Conservation (phyloP, 2,888 invertebrate species). For the Cistogaster globosa region DNA sequence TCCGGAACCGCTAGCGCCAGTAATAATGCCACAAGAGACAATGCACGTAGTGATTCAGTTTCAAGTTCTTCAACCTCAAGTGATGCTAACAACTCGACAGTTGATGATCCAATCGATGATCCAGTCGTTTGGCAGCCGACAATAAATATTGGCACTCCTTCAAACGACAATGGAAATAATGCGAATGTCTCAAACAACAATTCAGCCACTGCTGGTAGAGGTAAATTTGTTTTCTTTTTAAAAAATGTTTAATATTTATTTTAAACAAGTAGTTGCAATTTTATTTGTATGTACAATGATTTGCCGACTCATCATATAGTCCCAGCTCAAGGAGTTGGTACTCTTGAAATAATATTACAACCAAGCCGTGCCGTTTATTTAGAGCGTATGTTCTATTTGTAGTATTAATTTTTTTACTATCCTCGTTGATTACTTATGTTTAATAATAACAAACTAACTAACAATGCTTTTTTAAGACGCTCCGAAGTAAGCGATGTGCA, state of each 20-base stretch:
- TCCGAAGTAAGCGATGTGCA: neutral
- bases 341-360: conserved; percentile 73
- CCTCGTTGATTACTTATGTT: conserved; percentile 10
- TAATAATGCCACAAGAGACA: conserved; percentile 25
- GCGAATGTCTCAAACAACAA: conserved; percentile 56
- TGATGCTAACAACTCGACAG: conserved; percentile 71
- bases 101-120: conserved; percentile 79
- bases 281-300: conserved; percentile 53
- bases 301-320: conserved; percentile 49
- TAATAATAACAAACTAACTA: neutral
- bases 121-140: conserved; percentile 73
- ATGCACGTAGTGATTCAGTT: conserved; percentile 59
- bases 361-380: conserved; percentile 72
- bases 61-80: conserved; percentile 65
- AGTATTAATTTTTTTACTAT: conserved; percentile 29
- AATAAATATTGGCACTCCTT: conserved; percentile 48
- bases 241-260: conserved; percentile 10
- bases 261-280: conserved; percentile 42
- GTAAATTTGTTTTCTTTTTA: conserved; percentile 40
- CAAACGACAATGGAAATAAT: conserved; percentile 30
- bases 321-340: conserved; percentile 58
- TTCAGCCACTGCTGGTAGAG: conserved; percentile 45
- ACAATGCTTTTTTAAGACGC: neutral
- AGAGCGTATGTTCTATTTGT: conserved; percentile 70
- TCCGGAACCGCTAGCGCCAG: conserved; percentile 37